Evolutionary conservation across 2,113 vertebrate species (phyloP).

Genomic region (Microtus richardsoni): DNA sequence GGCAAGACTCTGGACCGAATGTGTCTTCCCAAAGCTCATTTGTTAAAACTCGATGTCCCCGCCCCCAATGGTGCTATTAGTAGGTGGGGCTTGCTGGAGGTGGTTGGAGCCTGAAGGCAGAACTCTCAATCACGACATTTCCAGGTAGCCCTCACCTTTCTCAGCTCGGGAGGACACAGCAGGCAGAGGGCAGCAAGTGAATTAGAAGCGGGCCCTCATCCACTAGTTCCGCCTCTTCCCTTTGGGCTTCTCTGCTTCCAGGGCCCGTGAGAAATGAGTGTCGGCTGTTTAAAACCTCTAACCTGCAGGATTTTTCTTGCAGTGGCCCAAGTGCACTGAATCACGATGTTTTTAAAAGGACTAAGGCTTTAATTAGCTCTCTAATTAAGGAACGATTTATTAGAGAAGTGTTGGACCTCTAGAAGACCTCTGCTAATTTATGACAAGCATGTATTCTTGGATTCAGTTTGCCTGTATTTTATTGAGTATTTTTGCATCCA

Average conservation of each 20-base stretch:
- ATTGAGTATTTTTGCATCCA: no score
- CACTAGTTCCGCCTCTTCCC: background rate
- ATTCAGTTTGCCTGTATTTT: no score
- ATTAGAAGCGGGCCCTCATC: background rate
- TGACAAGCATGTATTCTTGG: background rate
- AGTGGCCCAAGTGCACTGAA: background rate
- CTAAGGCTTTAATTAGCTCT: background rate
- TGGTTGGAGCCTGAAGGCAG: background rate
- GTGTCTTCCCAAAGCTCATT: background rate
- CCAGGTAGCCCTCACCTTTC: background rate
- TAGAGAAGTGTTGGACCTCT: background rate
- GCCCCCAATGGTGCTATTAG: background rate
- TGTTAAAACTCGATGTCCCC: background rate
- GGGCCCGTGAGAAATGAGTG: background rate
- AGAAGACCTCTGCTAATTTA: background rate
- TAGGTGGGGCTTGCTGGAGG: background rate
- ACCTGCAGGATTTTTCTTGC: background rate
- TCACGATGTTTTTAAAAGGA: background rate
- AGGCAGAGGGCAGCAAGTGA: background rate
- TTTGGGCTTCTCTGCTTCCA: background rate
- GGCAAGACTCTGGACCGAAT: background rate
- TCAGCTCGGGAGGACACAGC: background rate
- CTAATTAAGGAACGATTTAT: background rate
- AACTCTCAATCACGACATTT: background rate
- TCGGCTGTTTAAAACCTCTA: background rate